phyloP scores from a whole-genome alignment of 2,797 vertebrate species.

The Hafferia zeledoni region DNA sequence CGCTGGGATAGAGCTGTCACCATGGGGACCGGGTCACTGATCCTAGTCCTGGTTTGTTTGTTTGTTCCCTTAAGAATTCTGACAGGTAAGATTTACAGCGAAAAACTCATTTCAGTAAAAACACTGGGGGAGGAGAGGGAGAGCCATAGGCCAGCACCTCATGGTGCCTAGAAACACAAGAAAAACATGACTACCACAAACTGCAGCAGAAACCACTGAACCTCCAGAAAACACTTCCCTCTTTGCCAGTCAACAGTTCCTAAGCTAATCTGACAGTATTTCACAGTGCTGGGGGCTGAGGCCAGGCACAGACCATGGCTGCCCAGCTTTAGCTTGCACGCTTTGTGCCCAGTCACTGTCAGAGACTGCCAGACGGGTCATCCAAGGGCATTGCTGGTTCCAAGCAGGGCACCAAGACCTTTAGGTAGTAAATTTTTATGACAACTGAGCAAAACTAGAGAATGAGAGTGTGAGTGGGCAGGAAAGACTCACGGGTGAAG shows the following conservation, averaged over 20 bases:
- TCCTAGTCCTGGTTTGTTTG: neutral
- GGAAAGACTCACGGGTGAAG: neutral
- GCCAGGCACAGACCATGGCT: neutral
- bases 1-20: neutral
- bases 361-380: neutral
- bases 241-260: neutral
- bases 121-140: neutral
- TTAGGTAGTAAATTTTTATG: neutral
- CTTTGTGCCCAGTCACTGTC: rapidly evolving
- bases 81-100: neutral
- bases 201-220: neutral
- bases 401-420: rapidly evolving
- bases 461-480: neutral
- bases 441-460: conserved; percentile 1
- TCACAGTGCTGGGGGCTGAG: neutral
- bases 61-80: neutral
- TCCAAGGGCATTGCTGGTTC: neutral
- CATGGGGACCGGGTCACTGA: neutral
- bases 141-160: neutral
- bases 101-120: neutral
- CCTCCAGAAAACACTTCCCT: neutral
- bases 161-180: rapidly evolving
- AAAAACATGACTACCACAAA: neutral
- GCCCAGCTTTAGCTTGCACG: rapidly evolving
- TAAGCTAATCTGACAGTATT: neutral